Evolutionary conservation across 2,113 vertebrate genomes (phyloP), one percentile per base, ranked within the genome.

Genomic region (Cygnus buccinator): DNA sequence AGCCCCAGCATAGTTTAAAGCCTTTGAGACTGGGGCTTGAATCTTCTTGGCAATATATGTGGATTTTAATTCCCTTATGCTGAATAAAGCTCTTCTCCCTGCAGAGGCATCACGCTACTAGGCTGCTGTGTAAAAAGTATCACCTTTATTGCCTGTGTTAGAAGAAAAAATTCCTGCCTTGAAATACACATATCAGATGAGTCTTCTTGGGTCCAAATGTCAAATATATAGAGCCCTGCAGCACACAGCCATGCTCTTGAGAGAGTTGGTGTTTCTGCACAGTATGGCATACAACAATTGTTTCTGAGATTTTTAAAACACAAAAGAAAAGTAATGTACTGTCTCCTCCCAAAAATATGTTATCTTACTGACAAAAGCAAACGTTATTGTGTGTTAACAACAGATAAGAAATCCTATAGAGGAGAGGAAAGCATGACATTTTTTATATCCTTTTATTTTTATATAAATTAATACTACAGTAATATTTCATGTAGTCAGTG

Each of bases 71-170:
- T 94, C 58, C 28, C 22, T 76, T 46, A 57, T 11, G 11, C 63
- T 65, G 20, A 92, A 94, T 67, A 48, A 88, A 90, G 83, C 13
- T 75, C 44, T 63, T 81, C 31, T 79, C 10, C 26, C 58, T 65
- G 25, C 43, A 72, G 52, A 79, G 62, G 19, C 20, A 92, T 90
- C 2, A 1, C 65, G 83, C 54, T 16, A 52, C 31, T 86, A 75
- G 43, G 48, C 37, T 21, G 41, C 82, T 90, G 59, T 41, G 68
- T 57, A 68, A 92, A 55, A 91, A 52, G 41, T 50, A 93, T 82
- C 46, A 82, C 10, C 37, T 92, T 94, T 90, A 88, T 29, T 46
- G 29, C 29, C 39, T 88, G 6, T 50, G 88, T 88, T 83, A 76
- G 88, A 88, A 57, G 5, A 68, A 92, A 86, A 66, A 2, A 54